Base-by-base conservation (phyloP, 2,113 vertebrate species). In the Notarius lentiginosus region DNA sequence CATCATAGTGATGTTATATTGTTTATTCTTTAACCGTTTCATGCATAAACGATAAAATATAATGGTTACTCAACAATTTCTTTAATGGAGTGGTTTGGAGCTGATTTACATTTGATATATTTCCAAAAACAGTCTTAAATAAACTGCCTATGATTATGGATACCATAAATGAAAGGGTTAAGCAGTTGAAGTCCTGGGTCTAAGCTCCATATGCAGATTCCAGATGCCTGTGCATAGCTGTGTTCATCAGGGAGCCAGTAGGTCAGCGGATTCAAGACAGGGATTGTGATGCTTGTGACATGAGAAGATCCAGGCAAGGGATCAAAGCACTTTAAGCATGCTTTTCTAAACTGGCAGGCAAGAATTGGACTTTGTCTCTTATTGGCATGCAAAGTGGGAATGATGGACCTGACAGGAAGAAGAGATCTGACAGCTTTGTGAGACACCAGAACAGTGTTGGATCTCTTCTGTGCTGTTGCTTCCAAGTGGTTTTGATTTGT, bases 351-450 rank as follows among this genome's bases (percentile, higher is more conserved):
- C 27, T 63, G 22, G 17, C 68, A 77, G 58, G 58, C n/a, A 82
- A 60, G 65, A 47, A 58, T 86, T 81, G 34, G 14, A 18, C 15
- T 77, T 58, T 49, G 56, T 51, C 34, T 72, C 58, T 63, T 34
- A 63, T 14, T 85, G 73, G 84, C 72, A 49, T 75, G 79, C 56
- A 63, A 82, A 34, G 53, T 53, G 41, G 56, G 47, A 60, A 61
- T 55, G 86, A 83, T 80, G 17, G 61, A 70, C 49, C 61, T 70
- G 77, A 41, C 41, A 41, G 41, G 41, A 41, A 41, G 41, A 47
- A 70, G 51, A 49, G 58, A 47, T 56, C 49, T 58, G 77, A 86
- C 76, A 86, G 85, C 80, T 65, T 87, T 83, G 80, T 82, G 17
- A 56, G 58, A 82, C 30, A 61, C 56, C 12, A 53, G 58, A 56